phyloP scores from a whole-genome alignment of 2,888 invertebrate species.

The Onchidella celtica region DNA sequence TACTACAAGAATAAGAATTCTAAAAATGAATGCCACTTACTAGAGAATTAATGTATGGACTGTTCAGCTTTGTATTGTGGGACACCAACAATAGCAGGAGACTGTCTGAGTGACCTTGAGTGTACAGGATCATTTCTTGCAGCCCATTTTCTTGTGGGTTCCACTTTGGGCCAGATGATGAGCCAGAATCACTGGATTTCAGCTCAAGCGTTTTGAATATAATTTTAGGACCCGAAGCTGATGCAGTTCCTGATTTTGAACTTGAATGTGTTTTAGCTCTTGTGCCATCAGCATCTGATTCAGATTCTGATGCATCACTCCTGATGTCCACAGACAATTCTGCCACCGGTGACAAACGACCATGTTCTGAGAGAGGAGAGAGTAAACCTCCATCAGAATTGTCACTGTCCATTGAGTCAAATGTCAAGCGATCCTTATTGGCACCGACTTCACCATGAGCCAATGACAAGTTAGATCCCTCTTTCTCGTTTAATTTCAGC shows the following conservation, averaged over 20 bases:
- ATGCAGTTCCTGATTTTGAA: background rate
- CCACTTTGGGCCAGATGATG: conserved; percentile 49
- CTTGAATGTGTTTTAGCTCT: background rate
- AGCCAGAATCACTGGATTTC: background rate
- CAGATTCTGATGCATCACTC: background rate
- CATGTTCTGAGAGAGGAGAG: conserved; percentile 8
- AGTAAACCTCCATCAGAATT: conserved; percentile 35
- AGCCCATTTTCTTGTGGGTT: conserved; percentile 60
- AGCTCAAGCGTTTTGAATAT: too few species aligned
- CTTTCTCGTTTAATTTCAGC: background rate
- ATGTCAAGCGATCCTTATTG: conserved; percentile 29
- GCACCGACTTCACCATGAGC: background rate
- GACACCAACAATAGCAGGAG: conserved; percentile 69
- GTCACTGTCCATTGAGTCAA: conserved; percentile 44
- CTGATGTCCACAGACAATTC: background rate
- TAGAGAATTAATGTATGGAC: conserved; percentile 63
- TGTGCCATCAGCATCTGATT: background rate
- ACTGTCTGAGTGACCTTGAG: conserved; percentile 73
- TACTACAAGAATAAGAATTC: too few species aligned
- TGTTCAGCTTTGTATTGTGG: conserved; percentile 58
- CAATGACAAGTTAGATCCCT: conserved; percentile 18
- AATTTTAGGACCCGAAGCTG: background rate
- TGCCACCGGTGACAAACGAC: conserved; percentile 21
- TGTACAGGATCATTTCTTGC: conserved; percentile 67
- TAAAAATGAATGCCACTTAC: conserved; percentile 59